Evolutionary conservation across 1,140 invertebrate species (phyloP), one percentile per base, ranked within the genome.

Genomic region (Drepana arcuata): DNA sequence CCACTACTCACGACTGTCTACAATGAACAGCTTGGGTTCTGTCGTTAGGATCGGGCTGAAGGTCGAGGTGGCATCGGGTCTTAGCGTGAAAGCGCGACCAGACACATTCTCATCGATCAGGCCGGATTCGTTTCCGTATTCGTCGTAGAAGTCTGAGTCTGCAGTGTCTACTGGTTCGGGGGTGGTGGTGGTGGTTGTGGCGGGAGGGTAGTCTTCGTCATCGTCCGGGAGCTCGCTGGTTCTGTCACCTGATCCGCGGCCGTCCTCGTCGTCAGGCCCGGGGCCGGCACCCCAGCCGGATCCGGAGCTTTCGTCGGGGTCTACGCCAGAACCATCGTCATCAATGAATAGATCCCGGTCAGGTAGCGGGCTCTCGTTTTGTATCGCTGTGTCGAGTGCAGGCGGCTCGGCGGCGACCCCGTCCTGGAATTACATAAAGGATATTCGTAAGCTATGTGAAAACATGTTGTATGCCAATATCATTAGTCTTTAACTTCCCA

Each of bases 181-280:
- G 40, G 37, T 27, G 21, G 50, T 21, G 27, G 30, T 11, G 14
- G 33, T 16, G 36, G 46, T 48, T 24, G 54, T 47, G 18, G 36
- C 31, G 33, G 42, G 53, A 14, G 40, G 38, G 50, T 63, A 73
- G 62, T 81, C 72, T 46, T 79, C 72, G 60, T 80, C 77, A 63
- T 74, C 75, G 28, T 56, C 47, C 27, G 57, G 57, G n/a, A 52
- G 65, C 34, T 28, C 55, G 51, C 48, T 45, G 34, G 55, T 52
- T 9, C 45, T 46, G 52, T 73, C 73, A 80, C 75, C 78, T 80
- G 75, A 78, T 45, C 69, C 69, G 43, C 67, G 64, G 40, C 48
- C 59, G 74, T 84, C 82, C 41, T 84, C 82, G 82, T 84, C 82
- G 79, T 83, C 80, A 31, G 63, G 63, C 7, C 81, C 81, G 29